Evolutionary conservation across 30 jellyfish, hydroid and myxozoan species (phyloP), one percentile per base, ranked within the genome.

Genomic region (Pseudorhiza aurosa): DNA sequence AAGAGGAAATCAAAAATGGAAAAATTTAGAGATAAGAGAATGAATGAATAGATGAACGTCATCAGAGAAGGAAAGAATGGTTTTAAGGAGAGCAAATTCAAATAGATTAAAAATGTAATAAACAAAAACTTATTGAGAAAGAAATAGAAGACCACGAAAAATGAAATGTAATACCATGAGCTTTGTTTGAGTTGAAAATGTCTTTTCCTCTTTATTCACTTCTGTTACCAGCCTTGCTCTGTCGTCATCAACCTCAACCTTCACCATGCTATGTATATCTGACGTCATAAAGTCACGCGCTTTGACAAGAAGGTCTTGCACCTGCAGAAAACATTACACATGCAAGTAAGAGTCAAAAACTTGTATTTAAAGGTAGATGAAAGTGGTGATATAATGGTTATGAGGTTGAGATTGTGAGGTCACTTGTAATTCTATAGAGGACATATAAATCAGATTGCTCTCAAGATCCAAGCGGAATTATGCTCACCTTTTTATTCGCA

Each of bases 281-380:
- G 88, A 58, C 91, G 84, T 64, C 96, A 92, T 92, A 60, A 92
- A 25, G 68, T 86, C 91, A 18, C 98, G 96, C 24, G 98, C 98
- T 67, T 78, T 88, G 0, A 85, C 87, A 59, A 92, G 77, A 21
- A 85, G 42, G 44, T 92, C 98, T 67, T 85, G 98, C 58, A 96
- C 82, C 98, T 92, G 22, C 24, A 69, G 59, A 3, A n/a, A n/a
- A n/a, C n/a, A n/a, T n/a, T n/a, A n/a, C n/a, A n/a, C n/a, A n/a
- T n/a, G n/a, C n/a, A n/a, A n/a, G n/a, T n/a, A n/a, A n/a, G n/a
- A n/a, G n/a, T n/a, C n/a, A n/a, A n/a, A n/a, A n/a, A n/a, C n/a
- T n/a, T n/a, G n/a, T n/a, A n/a, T n/a, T n/a, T n/a, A n/a, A n/a
- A n/a, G n/a, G n/a, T n/a, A n/a, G n/a, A n/a, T n/a, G n/a, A n/a